Conservation (phyloP, 2,113 vertebrate species). For the Progne subis region DNA sequence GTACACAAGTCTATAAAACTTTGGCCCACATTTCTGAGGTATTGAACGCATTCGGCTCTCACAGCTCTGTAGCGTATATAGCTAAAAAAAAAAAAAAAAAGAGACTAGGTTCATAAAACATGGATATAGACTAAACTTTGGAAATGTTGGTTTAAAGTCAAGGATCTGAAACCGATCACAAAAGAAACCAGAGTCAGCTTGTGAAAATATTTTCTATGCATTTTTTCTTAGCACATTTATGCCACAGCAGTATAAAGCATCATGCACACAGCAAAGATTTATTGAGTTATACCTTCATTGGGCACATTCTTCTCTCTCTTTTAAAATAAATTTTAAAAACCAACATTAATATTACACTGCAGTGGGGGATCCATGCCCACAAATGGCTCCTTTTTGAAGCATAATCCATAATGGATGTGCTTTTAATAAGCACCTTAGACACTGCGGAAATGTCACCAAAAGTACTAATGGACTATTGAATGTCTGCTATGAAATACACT, state of each 20-base stretch:
- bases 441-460: neutral
- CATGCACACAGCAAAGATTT: neutral
- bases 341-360: neutral
- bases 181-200: neutral
- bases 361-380: neutral
- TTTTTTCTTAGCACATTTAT: constrained; percentile 26
- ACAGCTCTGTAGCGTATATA: neutral
- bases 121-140: constrained; percentile 2
- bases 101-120: neutral
- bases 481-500: neutral
- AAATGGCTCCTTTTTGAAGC: neutral
- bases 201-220: constrained; percentile 27
- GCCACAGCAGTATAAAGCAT: neutral
- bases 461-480: neutral
- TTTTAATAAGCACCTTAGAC: constrained; percentile 6
- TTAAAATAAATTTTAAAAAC: neutral
- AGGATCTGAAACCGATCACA: neutral
- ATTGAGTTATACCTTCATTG: neutral
- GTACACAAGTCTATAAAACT: neutral
- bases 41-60: neutral
- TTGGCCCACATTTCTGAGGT: neutral
- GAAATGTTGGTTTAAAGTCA: constrained; percentile 5
- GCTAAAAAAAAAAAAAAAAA: neutral
- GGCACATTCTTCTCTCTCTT: neutral
- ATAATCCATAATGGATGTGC: neutral